Evolutionary conservation across 2,797 vertebrate species (phyloP), one percentile per base, ranked within the genome.

Genomic region (Falco berigora): DNA sequence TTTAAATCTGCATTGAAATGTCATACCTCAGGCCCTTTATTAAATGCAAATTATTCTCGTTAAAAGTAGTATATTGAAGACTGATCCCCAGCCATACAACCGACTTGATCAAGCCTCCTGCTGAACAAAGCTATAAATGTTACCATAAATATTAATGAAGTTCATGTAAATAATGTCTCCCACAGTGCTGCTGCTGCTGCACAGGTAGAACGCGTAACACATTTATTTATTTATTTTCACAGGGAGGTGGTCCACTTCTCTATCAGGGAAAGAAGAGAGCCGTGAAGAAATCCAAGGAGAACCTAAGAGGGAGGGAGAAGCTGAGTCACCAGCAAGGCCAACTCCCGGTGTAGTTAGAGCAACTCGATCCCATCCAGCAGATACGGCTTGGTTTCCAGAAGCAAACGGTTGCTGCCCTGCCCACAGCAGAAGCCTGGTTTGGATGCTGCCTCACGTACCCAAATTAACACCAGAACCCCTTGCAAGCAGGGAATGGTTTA

Each of bases 121-220:
- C 96, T 94, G 96, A 93, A 97, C 81, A 94, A 86, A 84, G 83
- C 91, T 97, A 96, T 97, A 96, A 97, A 96, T 97, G 95, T 94
- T 86, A 50, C 64, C 71, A 96, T 96, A 96, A 97, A 97, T 97
- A 97, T 97, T 97, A 96, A 97, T 96, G 96, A 95, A 92, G 42
- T 90, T 96, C 94, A 81, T 84, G 95, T 96, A 97, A 96, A 96
- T 97, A 96, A 78, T 87, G 28, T 91, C 87, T 88, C 96, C 96
- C 32, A 92, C 89, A 66, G 96, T 34, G 94, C 63, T 82, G 88
- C 61, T 82, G 88, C 61, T 94, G 84, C 81, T 95, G n/a, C 69
- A 72, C 66, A 96, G 96, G 96, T 97, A 80, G 50, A 92, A 82
- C 5, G 34, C 0, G 11, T 58, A 68, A 84, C 12, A 30, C 46